These are phyloP conservation scores for Agrotis exclamationis DNA, from an alignment of 2,888 invertebrate species.

Conservation along the genomic window DNA sequence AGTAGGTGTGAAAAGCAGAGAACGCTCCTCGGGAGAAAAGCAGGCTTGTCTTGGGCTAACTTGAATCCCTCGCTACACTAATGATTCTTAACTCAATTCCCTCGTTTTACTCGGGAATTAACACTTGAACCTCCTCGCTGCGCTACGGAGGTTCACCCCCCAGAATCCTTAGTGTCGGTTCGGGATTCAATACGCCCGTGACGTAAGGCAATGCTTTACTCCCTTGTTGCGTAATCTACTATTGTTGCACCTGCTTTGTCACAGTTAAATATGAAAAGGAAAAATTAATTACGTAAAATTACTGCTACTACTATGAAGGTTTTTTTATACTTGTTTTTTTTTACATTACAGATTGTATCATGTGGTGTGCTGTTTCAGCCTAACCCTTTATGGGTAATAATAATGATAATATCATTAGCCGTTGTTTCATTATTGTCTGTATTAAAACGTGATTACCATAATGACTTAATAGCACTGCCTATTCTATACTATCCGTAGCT, in stretches of 20 bases:
- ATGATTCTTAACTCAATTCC: no score
- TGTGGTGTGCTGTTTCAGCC: neutral
- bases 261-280: conserved; percentile 6
- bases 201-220: no score
- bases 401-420: conserved; percentile 1
- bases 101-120: no score
- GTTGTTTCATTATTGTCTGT: neutral
- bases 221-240: no score
- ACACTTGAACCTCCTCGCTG: no score
- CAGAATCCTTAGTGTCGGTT: no score
- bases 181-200: no score
- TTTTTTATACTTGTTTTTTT: neutral
- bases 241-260: conserved; percentile 19
- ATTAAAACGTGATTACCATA: conserved; percentile 5
- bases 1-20: no score
- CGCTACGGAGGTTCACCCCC: no score
- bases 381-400: neutral
- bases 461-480: conserved; percentile 15
- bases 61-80: no score
- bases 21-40: no score
- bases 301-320: neutral
- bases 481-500: neutral
- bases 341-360: neutral
- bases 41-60: no score
- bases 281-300: neutral